Evolutionary conservation across 1,140 invertebrate genomes (phyloP), one percentile per base, ranked within the genome.

Genomic region (Phymorhynchus buccinoides): DNA sequence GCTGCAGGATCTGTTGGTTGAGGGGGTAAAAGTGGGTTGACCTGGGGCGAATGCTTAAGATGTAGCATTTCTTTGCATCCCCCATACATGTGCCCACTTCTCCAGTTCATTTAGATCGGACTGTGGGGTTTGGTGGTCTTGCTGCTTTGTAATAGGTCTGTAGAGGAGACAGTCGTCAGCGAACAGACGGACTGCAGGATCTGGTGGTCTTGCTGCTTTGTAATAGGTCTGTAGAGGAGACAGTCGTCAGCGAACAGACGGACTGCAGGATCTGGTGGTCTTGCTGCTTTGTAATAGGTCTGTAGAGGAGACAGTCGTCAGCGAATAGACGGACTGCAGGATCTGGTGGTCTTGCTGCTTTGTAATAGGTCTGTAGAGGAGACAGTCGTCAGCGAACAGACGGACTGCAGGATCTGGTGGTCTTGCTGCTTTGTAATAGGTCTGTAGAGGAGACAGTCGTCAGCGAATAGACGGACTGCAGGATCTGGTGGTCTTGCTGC

Each of bases 101-200:
- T 86, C 83, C 35, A 89, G 80, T 3, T 78, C 71, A 12, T 83
- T 12, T 4, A 89, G 85, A 56, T 89, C 84, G 52, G 87, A 18
- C 80, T 89, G 87, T 32, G 87, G 87, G 1, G 32, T 83, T 3
- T 48, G 35, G 18, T 87, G 86, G 83, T 89, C 86, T 9, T n/a
- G 73, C 7, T 77, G 12, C 0, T 1, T 52, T 44, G 84, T 87
- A 35, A 86, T 85, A 32, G 37, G n/a, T 27, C 75, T 73, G 16
- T 88, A 88, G 0, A 89, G 75, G 1, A 89, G 66, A 66, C 86
- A 87, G 75, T 88, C 86, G 44, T 88, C 85, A n/a, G 85, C 86
- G 66, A 87, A 87, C n/a, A 87, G 84, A 18, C 86, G 35, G 18
- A 82, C 80, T 37, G n/a, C n/a, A n/a, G n/a, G n/a, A n/a, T n/a